Evolutionary conservation across 1,140 invertebrate genomes (phyloP), one percentile per base, ranked within the genome.

Genomic region (Drosophila sproati): DNA sequence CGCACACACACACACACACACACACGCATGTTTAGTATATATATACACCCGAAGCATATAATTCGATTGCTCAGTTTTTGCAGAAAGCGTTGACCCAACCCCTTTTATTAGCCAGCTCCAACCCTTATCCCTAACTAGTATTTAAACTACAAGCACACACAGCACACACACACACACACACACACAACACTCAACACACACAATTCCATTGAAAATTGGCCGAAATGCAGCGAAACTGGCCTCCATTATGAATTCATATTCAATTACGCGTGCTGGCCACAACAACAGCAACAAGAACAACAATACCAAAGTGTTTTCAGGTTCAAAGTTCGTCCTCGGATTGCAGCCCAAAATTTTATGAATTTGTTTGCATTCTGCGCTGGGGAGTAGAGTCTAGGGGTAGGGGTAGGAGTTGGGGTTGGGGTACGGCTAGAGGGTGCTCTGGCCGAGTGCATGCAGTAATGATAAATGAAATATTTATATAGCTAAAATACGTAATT

Each of bases 401-500:
- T 4, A 28, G 5, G 4, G 3, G 12, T 4, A 28, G 5, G 4
- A 2, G 12, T 20, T 3, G 35, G 37, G 32, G 41, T 62, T n/a
- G 48, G 20, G 20, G 20, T 20, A 20, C 20, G 20, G 20, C 20
- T 1, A 20, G 20, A 45, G 39, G 6, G 3, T 32, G 56, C 8
- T 12, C 7, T 54, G 28, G 32, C 35, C 50, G 63, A 78, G 68
- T 78, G 78, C 63, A 76, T 61, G 63, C 82, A 79, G 73, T 74
- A 78, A 85, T 88, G 85, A 85, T 78, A 89, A 89, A 88, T 88
- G 85, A 85, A 88, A 88, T 88, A 89, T 88, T 88, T 88, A 88
- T 85, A 85, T 88, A 85, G 85, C 85, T 88, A 88, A 89, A 88
- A 88, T 88, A 89, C 80, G 85, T 88, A 88, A 88, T 88, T 88